These are phyloP conservation scores for Amblyjoppa fuscipennis DNA, from an alignment of 2,888 invertebrate species.

Conservation along the genomic window DNA sequence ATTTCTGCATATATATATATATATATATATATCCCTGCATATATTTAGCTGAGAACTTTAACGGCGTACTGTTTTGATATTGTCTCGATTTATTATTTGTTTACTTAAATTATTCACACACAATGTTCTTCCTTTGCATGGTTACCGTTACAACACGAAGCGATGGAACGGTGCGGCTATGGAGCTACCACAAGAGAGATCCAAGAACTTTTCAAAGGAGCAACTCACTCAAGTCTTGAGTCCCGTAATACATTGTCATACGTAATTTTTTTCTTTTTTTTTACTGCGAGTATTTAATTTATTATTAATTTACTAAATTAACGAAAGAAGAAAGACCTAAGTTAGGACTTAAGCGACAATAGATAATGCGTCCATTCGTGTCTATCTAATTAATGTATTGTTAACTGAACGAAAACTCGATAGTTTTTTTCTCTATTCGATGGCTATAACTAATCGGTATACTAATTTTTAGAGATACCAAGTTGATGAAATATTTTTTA, in stretches of 20 bases:
- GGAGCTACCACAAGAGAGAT: conserved; percentile 83
- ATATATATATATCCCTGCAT: background rate
- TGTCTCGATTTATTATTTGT: conserved; percentile 12
- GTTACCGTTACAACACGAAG: conserved; percentile 80
- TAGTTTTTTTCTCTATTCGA: conserved; percentile 37
- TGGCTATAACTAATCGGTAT: conserved; percentile 53
- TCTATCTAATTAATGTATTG: conserved; percentile 49
- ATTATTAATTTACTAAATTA: conserved; percentile 26
- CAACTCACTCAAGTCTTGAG: conserved; percentile 83
- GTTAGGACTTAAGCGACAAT: conserved; percentile 27
- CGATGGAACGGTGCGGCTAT: conserved; percentile 83
- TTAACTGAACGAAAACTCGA: conserved; percentile 32
- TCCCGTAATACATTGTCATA: conserved; percentile 27
- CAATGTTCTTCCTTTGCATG: conserved; percentile 84
- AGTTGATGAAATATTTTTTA: conserved; percentile 23
- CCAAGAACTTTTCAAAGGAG: conserved; percentile 82
- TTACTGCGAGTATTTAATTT: conserved; percentile 62
- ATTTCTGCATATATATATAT: background rate
- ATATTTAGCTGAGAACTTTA: conserved; percentile 34
- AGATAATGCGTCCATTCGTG: conserved; percentile 34
- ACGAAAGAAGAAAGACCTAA: conserved; percentile 40
- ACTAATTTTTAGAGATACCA: conserved; percentile 5
- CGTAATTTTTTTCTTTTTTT: conserved; percentile 20
- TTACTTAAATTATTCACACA: conserved; percentile 52
- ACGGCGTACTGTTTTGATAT: conserved; percentile 8